Base-by-base conservation (phyloP, 2,888 invertebrate species). In the Cancer borealis region DNA sequence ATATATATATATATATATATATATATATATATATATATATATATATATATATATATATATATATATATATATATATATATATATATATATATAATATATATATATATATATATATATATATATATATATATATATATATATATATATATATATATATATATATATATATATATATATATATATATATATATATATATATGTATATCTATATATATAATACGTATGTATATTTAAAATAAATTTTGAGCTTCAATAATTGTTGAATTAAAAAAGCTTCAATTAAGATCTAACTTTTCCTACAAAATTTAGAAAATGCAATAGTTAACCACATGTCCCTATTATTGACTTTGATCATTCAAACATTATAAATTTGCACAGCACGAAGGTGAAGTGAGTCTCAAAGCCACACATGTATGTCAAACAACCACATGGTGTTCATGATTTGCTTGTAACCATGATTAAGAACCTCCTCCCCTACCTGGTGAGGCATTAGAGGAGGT, bases 381-480 rank as follows among this genome's bases (percentile, higher is more conserved):
- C 39, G 17, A 30, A 17, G 12, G 84, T 39, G 39, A 84, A 84
- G 39, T 30, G 39, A 39, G 12, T 84, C 12, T 84, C 84, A 39
- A 10, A 84, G 84, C 84, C 84, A 39, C 14, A 84, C 84, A 84
- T 84, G 84, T 84, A 84, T 84, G 84, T 84, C 84, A 84, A 84
- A 39, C 84, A 84, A 84, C 84, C 84, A 30, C 17, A n/a, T 84
- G 84, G 84, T 84, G 39, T 39, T 84, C 84, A 84, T 39, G 39
- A 30, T 39, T 14, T 84, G 84, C 84, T 39, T 84, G 84, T 39
- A 39, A 39, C 30, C 39, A 45, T 89, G 66, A 66, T 88, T 47
- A 45, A 89, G n/a, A 90, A 73, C 89, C 89, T 79, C 93, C 88
- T 91, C 93, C 79, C 91, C 60, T 79, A 49, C 93, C 90, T 46